Evolutionary conservation across 2,888 invertebrate genomes (phyloP).

Genomic region (Sarcophaga subvicina): DNA sequence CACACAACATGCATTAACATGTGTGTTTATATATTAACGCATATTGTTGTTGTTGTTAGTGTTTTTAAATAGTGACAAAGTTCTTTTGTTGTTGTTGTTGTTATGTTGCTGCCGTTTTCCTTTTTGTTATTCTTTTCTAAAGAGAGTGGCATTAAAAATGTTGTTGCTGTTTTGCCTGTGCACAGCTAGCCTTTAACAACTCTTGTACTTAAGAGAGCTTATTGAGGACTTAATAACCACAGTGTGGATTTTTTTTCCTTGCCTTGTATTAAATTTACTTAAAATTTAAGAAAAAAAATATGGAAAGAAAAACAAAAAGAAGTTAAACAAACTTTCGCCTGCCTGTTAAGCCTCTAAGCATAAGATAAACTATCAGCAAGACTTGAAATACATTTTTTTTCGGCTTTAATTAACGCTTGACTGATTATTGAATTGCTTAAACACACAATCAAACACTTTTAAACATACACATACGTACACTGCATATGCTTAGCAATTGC

Average conservation of each 20-base stretch:
- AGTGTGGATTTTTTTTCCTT: background rate
- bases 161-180: too few relatives aligned
- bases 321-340: slow-evolving; percentile 65
- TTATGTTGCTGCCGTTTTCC: too few relatives aligned
- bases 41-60: background rate
- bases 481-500: background rate
- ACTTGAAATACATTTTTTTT: slow-evolving; percentile 45
- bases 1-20: background rate
- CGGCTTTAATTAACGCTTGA: slow-evolving; percentile 60
- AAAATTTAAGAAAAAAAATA: background rate
- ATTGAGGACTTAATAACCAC: too few relatives aligned
- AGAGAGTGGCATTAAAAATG: too few relatives aligned
- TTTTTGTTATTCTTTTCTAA: too few relatives aligned
- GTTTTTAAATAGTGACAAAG: too few relatives aligned
- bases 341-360: slow-evolving; percentile 23
- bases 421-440: slow-evolving; percentile 42
- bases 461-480: background rate
- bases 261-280: background rate
- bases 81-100: too few relatives aligned
- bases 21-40: background rate
- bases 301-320: slow-evolving; percentile 24
- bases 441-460: slow-evolving; percentile 21
- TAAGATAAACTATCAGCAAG: slow-evolving; percentile 44
- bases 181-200: too few relatives aligned
- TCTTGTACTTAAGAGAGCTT: too few relatives aligned